Conservation (phyloP, 2,888 invertebrate species). For the Sycophila texana region DNA sequence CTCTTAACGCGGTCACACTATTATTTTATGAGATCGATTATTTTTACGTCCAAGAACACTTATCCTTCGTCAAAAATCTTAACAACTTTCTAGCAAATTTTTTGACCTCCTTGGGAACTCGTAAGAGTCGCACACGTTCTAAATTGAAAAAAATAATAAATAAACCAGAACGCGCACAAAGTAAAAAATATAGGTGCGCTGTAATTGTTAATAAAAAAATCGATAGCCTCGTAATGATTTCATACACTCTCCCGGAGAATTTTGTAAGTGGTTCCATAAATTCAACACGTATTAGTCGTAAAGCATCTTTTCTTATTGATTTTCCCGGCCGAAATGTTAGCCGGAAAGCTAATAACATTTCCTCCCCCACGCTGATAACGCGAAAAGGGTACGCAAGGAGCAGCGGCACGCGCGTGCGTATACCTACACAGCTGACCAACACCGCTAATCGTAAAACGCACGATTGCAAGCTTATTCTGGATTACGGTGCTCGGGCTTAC, state of each 20-base stretch:
- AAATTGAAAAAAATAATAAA: no score
- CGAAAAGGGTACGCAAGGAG: slow-evolving; percentile 2
- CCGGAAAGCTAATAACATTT: not conserved
- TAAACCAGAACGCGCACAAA: not conserved
- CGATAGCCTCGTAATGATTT: not conserved
- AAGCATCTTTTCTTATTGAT: slow-evolving; percentile 11
- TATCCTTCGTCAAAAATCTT: slow-evolving; percentile 39
- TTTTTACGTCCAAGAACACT: slow-evolving; percentile 38
- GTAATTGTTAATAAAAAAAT: not conserved
- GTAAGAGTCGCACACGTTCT: not conserved
- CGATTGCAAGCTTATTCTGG: slow-evolving; percentile 36
- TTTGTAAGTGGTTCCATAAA: not conserved
- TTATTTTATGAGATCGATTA: slow-evolving; percentile 52
- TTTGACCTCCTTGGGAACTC: not conserved
- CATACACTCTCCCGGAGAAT: no score
- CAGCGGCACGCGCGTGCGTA: not conserved
- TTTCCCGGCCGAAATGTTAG: not conserved
- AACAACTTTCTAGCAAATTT: slow-evolving; percentile 43
- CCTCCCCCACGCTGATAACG: not conserved
- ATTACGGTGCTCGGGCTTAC: slow-evolving; percentile 14
- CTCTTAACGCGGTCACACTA: slow-evolving; percentile 10
- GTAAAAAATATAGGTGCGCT: not conserved
- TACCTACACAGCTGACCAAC: slow-evolving; percentile 26
- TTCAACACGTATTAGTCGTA: not conserved
- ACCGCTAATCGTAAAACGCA: slow-evolving; percentile 46